These are phyloP conservation scores for Ischnura elegans DNA, from an alignment of 2,888 invertebrate species.

Conservation along the genomic window DNA sequence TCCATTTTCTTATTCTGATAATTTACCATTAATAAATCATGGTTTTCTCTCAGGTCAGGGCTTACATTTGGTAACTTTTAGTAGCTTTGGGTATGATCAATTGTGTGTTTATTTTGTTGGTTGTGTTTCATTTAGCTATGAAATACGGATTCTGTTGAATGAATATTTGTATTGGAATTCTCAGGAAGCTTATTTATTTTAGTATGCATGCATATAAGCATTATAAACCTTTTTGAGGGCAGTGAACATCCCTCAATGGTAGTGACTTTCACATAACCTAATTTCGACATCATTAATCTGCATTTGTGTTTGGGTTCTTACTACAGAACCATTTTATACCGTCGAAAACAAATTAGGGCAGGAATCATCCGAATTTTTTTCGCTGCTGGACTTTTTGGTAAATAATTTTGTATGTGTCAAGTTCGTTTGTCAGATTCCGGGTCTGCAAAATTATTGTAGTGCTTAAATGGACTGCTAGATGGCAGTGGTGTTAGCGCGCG, in stretches of 20 bases:
- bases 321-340: no score
- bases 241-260: background rate
- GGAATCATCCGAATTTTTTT: background rate
- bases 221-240: no score
- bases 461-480: constrained; percentile 32
- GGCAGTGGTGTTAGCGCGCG: constrained; percentile 47
- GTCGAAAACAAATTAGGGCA: no score
- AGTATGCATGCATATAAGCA: no score
- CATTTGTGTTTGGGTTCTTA: no score
- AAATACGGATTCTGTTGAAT: no score
- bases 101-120: background rate
- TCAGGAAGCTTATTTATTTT: no score
- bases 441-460: constrained; percentile 43
- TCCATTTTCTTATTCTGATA: no score
- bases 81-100: background rate
- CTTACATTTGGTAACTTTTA: background rate
- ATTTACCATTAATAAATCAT: no score
- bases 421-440: background rate
- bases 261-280: background rate
- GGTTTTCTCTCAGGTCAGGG: no score
- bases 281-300: background rate
- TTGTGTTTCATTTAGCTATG: no score
- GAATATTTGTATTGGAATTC: no score
- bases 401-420: constrained; percentile 29
- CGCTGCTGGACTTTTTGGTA: background rate